Base-by-base conservation (phyloP, 1,140 invertebrate species). In the Phenacoccus solenopsis region DNA sequence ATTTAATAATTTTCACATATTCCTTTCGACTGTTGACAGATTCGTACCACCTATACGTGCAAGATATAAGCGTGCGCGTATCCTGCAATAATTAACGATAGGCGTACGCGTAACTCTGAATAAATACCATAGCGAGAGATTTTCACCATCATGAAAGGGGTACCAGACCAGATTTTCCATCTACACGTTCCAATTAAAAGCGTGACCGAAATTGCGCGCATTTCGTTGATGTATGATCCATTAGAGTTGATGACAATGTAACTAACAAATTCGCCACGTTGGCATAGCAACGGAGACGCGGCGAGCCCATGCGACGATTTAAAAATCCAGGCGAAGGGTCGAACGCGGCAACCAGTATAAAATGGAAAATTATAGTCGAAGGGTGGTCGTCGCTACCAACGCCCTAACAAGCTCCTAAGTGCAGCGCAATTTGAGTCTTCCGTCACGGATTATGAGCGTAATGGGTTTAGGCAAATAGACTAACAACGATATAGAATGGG, bases 391-490 rank as follows among this genome's bases (percentile, higher is more conserved):
- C 16, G 38, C 13, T 16, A 49, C 38, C 12, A 5, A 13, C 38
- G 38, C 38, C 38, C 38, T 49, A 49, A 49, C 38, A 49, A 49
- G 38, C 38, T 49, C 9, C 59, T 64, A 64, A 64, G 59, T 64
- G 59, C 59, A 27, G 25, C 59, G 59, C 59, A 64, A 64, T 64
- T 64, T 64, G 59, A 64, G 59, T 64, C 59, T 64, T 64, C 59
- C 59, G 59, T 27, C 22, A 27, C 59, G 59, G 59, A 64, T 64
- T 64, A 64, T 64, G 25, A 24, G 59, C 59, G 59, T 64, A 64
- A 64, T 64, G 25, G 59, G 59, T 64, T 64, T 64, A 64, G 59
- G 59, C 59, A 64, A 64, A 64, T 64, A 64, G 59, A 64, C 59
- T 64, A 64, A 64, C 59, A 64, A 64, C 59, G 25, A 64, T 27